Percentiles rank a stretch among this genome's conserved stretches.
phyloP scores from a whole-genome alignment of 2,888 invertebrate species.

The Protophormia terraenovae region DNA sequence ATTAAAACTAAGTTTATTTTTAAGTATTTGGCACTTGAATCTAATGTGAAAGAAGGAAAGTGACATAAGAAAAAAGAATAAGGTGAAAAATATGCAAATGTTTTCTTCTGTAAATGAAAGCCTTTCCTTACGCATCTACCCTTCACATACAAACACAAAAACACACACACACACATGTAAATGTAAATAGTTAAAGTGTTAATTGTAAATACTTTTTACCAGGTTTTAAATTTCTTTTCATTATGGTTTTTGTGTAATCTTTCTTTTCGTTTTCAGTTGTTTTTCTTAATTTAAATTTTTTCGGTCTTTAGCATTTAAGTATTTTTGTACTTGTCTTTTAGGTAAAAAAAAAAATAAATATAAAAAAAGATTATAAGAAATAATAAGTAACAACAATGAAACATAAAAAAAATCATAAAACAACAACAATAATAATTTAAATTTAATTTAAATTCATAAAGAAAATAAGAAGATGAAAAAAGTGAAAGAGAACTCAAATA shows the following conservation, averaged over 20 bases:
- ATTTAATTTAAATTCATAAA: conserved; percentile 63
- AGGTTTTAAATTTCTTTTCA: conserved; percentile 36
- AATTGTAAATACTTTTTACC: conserved; percentile 65
- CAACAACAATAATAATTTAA: conserved; percentile 63
- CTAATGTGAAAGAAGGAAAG: background rate
- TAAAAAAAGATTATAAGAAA: background rate
- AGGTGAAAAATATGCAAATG: background rate
- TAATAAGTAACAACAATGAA: conserved; percentile 4
- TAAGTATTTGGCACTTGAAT: background rate
- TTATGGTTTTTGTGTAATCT: background rate
- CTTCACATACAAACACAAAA: background rate
- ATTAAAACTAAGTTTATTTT: background rate
- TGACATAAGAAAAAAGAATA: background rate
- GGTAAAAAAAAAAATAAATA: conserved; percentile 43
- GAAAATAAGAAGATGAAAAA: conserved; percentile 8
- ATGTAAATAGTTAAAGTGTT: conserved; percentile 65
- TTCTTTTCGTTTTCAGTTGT: conserved; percentile 7
- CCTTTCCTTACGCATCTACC: background rate
- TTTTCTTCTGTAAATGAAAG: background rate
- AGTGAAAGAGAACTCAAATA: conserved; percentile 20
- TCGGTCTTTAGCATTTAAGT: conserved; percentile 68
- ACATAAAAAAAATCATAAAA: conserved; percentile 5
- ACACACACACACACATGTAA: background rate
- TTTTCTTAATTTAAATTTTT: conserved; percentile 8
- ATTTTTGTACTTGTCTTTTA: conserved; percentile 71